Conservation (phyloP, 30 jellyfish, hydroid and myxozoan genomes). For the Mastigias papua region DNA sequence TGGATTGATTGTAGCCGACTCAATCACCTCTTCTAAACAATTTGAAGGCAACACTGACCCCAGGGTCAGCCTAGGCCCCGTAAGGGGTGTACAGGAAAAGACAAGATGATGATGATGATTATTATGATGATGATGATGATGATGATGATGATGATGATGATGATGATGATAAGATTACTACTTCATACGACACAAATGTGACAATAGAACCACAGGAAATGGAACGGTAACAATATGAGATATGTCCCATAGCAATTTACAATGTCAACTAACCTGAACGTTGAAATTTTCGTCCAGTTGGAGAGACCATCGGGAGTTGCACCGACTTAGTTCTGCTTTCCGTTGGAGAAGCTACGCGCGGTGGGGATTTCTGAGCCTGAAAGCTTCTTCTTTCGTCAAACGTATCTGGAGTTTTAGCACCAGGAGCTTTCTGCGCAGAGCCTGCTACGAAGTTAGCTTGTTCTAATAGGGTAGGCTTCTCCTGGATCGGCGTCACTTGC, state of each 20-base stretch:
- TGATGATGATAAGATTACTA: neutral
- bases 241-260: too few relatives aligned
- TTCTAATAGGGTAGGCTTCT: constrained; percentile 64
- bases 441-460: constrained; percentile 44
- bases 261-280: constrained; percentile 35
- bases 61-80: neutral
- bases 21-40: neutral
- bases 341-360: constrained; percentile 72
- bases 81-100: neutral
- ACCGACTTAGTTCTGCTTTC: constrained; percentile 16
- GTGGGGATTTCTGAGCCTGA: constrained; percentile 50
- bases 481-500: constrained; percentile 47
- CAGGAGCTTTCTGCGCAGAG: constrained; percentile 4
- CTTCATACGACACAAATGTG: neutral
- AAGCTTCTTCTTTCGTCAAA: constrained; percentile 19
- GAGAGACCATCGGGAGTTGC: constrained; percentile 1
- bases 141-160: neutral
- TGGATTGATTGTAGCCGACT: neutral
- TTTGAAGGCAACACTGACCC: neutral
- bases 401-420: constrained; percentile 41
- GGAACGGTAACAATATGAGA: too few relatives aligned
- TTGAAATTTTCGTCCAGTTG: constrained; percentile 25
- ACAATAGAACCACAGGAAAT: too few relatives aligned
- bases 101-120: neutral
- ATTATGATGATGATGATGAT: constrained; percentile 1